These are phyloP conservation scores for Lonchura striata DNA, from an alignment of 2,113 vertebrate genomes.

Conservation along the genomic window DNA sequence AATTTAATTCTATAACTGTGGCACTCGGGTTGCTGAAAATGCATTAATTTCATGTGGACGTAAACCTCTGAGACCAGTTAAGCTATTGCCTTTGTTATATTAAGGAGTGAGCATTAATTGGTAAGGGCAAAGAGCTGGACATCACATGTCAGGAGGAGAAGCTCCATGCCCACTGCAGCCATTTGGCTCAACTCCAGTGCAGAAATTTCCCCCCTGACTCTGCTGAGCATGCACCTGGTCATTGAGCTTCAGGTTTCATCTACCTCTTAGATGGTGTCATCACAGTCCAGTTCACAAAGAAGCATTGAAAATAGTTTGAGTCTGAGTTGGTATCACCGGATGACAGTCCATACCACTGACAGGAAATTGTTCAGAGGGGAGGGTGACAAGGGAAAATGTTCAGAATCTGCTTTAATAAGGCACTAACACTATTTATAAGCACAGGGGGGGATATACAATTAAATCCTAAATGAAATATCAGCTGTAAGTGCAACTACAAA, in stretches of 20 bases:
- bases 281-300: not conserved
- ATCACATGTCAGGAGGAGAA: not conserved
- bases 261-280: not conserved
- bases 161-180: too few relatives aligned
- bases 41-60: not conserved
- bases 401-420: slow-evolving; percentile 11
- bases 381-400: not conserved
- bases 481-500: not conserved
- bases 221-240: not conserved
- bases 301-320: not conserved
- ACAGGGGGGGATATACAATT: not conserved
- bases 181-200: not conserved
- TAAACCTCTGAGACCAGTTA: slow-evolving; percentile 5
- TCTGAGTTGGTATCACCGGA: not conserved
- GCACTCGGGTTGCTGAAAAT: not conserved
- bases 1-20: not conserved
- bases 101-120: not conserved
- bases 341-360: not conserved
- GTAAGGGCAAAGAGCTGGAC: not conserved
- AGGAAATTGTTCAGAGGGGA: not conserved
- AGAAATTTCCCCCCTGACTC: not conserved
- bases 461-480: slow-evolving; percentile 15
- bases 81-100: not conserved
- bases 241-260: not conserved
- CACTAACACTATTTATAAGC: slow-evolving; percentile 5